Percentiles rank a stretch among this genome's conserved stretches.
These are phyloP conservation scores for Pseudorasbora parva DNA, from an alignment of 2,113 vertebrate genomes.

Conservation along the genomic window DNA sequence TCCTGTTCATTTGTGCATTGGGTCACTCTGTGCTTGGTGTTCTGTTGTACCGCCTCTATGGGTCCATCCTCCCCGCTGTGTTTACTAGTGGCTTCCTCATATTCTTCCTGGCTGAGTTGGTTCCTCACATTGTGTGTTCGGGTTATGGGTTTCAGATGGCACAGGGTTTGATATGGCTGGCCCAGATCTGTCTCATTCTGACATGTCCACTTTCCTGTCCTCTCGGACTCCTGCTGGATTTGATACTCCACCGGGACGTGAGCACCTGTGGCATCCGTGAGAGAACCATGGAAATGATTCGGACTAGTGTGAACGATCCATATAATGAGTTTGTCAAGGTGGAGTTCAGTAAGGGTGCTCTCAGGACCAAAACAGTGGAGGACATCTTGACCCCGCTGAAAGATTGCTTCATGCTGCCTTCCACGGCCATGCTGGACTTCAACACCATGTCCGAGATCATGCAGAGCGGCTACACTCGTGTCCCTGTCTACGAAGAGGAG, in stretches of 20 bases:
- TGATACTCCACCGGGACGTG: slow-evolving; percentile 75
- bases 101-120: slow-evolving; percentile 83
- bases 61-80: slow-evolving; percentile 73
- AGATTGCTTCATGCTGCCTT: slow-evolving; percentile 90
- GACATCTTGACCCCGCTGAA: slow-evolving; percentile 88
- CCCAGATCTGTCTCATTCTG: slow-evolving; percentile 83
- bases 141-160: slow-evolving; percentile 84
- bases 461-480: slow-evolving; percentile 91
- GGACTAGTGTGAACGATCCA: slow-evolving; percentile 81
- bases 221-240: slow-evolving; percentile 83
- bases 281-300: slow-evolving; percentile 86
- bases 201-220: slow-evolving; percentile 85
- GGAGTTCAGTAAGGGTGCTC: slow-evolving; percentile 84
- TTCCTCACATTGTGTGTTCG: slow-evolving; percentile 84
- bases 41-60: slow-evolving; percentile 78
- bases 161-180: slow-evolving; percentile 80
- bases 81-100: slow-evolving; percentile 80
- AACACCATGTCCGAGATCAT: slow-evolving; percentile 89
- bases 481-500: slow-evolving; percentile 91
- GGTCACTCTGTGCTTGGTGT: slow-evolving; percentile 82
- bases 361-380: slow-evolving; percentile 87
- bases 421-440: slow-evolving; percentile 84
- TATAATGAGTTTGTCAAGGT: slow-evolving; percentile 89
- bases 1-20: slow-evolving; percentile 81
- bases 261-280: slow-evolving; percentile 80